Base-by-base conservation (phyloP, 2,888 invertebrate species). In the Tipula lateralis region DNA sequence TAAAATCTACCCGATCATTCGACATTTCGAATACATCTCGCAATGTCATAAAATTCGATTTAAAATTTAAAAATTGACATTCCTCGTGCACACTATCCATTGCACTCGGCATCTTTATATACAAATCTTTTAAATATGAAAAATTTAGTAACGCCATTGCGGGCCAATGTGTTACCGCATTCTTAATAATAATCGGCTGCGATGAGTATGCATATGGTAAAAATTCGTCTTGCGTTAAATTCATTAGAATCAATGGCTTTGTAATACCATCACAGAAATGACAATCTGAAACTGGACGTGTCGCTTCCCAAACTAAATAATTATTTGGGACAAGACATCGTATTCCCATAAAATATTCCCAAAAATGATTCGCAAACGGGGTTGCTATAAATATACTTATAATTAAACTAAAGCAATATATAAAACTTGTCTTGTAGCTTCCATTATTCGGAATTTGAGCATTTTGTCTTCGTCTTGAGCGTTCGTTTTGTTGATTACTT, bases 11-110 rank as follows among this genome's bases (percentile, higher is more conserved):
- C 88, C 95, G 92, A 84, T 91, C 91, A 83, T 92, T 90, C 5
- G 94, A 92, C 95, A 96, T 96, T 85, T 92, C 91, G 88, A 97
- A 95, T 12, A 96, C 96, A 88, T 97, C 95, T 85, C 92, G 91
- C 85, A 97, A 89, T 30, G 93, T 93, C 87, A 94, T 93, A 87
- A 97, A 93, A 89, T 96, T 94, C 19, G 96, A 95, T 89, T 95
- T 94, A 89, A 97, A 97, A 87, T 95, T 95, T 84, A 97, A 92
- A 90, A 97, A 97, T 88, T 96, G 96, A 87, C 97, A 97, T 87
- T 95, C 95, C 86, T 96, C 94, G 85, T 94, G 94, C 0, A 95
- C 92, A 87, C 93, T 94, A 86, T 94, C 94, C 88, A 95, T 93
- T 84, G 95, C 94, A 84, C 94, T 96, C 0, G 92, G 92, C 83